Percentiles rank a stretch among this genome's conserved stretches.
These are phyloP conservation scores for Sporophila hypoxantha DNA, from an alignment of 2,113 vertebrate genomes.

Conservation along the genomic window DNA sequence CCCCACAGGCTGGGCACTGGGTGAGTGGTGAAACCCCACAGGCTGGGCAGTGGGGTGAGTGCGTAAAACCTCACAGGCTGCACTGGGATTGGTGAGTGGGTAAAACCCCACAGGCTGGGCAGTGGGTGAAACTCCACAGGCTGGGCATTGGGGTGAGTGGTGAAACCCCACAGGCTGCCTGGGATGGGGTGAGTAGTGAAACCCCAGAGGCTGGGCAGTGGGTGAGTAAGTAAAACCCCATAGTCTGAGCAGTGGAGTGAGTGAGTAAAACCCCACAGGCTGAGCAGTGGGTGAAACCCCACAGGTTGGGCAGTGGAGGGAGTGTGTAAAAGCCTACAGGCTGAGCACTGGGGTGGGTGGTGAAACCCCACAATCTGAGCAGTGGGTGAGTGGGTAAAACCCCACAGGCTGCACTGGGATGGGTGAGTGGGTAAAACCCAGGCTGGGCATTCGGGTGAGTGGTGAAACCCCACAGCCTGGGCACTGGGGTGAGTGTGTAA, in stretches of 20 bases:
- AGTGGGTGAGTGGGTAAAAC: not conserved
- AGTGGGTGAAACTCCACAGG: not conserved
- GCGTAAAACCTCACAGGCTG: not conserved
- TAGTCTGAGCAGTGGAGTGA: not conserved
- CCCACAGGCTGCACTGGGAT: not conserved
- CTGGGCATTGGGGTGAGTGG: not conserved
- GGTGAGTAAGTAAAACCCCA: not conserved
- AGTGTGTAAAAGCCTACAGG: not conserved
- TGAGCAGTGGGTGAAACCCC: too few species aligned
- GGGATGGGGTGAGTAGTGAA: not conserved
- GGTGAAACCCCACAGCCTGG: not conserved
- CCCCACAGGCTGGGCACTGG: too few species aligned
- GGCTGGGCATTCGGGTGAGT: too few species aligned
- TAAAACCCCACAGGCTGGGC: not conserved
- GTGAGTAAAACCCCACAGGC: not conserved
- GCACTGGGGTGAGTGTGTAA: not conserved
- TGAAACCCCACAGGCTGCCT: not conserved
- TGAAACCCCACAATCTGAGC: too few species aligned
- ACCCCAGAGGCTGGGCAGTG: not conserved
- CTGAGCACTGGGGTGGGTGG: not conserved
- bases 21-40: not conserved
- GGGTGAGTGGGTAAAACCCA: too few species aligned
- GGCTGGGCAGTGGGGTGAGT: not conserved
- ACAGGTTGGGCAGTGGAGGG: not conserved
- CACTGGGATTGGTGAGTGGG: not conserved